A percentile compares a stretch with the other conserved stretches of the same genome.
phyloP scores from a whole-genome alignment of 2,888 invertebrate species.

The Pasiphila rectangulata region DNA sequence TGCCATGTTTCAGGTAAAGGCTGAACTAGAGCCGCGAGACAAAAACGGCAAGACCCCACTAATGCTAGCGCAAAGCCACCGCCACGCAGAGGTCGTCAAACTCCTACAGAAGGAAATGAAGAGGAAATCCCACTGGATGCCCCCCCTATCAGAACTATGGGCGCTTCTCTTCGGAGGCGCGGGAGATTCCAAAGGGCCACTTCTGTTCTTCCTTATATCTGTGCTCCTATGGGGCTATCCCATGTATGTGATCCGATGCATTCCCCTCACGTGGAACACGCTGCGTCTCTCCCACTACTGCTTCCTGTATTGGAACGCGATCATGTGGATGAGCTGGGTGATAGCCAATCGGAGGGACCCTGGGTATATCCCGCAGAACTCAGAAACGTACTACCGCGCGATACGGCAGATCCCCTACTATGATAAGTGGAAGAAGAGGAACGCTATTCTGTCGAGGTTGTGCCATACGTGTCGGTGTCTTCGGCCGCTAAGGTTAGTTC shows the following conservation, averaged over 20 bases:
- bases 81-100: slow-evolving; percentile 91
- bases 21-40: slow-evolving; percentile 92
- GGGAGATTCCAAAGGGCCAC: slow-evolving; percentile 93
- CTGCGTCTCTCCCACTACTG: slow-evolving; percentile 92
- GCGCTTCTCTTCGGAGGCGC: slow-evolving; percentile 93
- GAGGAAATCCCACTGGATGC: slow-evolving; percentile 91
- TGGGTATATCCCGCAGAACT: slow-evolving; percentile 93
- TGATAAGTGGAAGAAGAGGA: slow-evolving; percentile 95
- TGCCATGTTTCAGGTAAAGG: slow-evolving; percentile 83
- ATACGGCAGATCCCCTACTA: slow-evolving; percentile 96
- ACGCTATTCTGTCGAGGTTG: slow-evolving; percentile 88
- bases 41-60: slow-evolving; percentile 96
- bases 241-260: slow-evolving; percentile 94
- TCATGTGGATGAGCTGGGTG: slow-evolving; percentile 97
- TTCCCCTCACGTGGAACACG: slow-evolving; percentile 94
- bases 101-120: slow-evolving; percentile 91
- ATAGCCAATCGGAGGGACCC: slow-evolving; percentile 94
- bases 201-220: slow-evolving; percentile 91
- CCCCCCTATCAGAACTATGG: slow-evolving; percentile 93
- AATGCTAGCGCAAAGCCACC: slow-evolving; percentile 93
- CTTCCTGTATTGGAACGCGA: slow-evolving; percentile 93
- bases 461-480: slow-evolving; percentile 96
- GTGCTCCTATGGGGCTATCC: slow-evolving; percentile 96
- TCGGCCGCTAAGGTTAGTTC: slow-evolving; percentile 84
- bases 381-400: slow-evolving; percentile 93